A percentile compares a stretch with the other conserved stretches of the same genome.
Evolutionary conservation across 2,797 vertebrate species (phyloP).

Genomic region (Eupleurogrammus muticus): DNA sequence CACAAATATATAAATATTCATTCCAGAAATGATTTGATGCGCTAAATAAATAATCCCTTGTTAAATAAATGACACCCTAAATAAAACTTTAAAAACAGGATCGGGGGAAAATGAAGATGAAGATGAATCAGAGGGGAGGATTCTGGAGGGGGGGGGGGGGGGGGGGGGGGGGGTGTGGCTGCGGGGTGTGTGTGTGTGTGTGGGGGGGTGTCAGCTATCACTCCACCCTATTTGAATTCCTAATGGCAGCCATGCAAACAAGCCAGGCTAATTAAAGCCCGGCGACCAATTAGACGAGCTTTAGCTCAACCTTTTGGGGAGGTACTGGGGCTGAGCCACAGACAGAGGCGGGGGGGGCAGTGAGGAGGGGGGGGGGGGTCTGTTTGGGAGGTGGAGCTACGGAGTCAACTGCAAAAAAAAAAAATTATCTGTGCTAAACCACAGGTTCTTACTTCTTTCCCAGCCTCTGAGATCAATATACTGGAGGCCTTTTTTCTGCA

Average conservation of each 20-base stretch:
- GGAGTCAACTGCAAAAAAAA: conserved; percentile 40
- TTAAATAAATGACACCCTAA: conserved; percentile 90
- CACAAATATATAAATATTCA: conserved; percentile 91
- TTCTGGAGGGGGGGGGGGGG: conserved; percentile 56
- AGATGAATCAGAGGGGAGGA: conserved; percentile 84
- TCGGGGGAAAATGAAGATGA: conserved; percentile 86
- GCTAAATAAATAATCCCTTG: conserved; percentile 91
- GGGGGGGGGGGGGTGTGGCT: conserved; percentile 64
- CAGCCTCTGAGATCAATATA: conserved; percentile 33
- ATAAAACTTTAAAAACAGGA: conserved; percentile 89
- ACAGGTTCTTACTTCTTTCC: conserved; percentile 29
- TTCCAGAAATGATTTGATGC: conserved; percentile 88
- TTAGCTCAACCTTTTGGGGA: conserved; percentile 75
- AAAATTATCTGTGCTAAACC: conserved; percentile 34
- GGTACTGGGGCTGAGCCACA: conserved; percentile 53
- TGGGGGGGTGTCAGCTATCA: conserved; percentile 82
- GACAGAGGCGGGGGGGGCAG: conserved; percentile 23
- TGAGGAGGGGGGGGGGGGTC: conserved; percentile 14
- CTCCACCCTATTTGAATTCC: conserved; percentile 80
- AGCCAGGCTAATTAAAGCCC: conserved; percentile 83
- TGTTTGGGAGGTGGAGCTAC: conserved; percentile 57
- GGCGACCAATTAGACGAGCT: conserved; percentile 79
- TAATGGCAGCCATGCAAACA: conserved; percentile 83
- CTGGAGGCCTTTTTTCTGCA: conserved; percentile 21
- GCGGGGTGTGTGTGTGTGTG: conserved; percentile 60